Base-by-base conservation (phyloP, 2,113 vertebrate species). In the Carassius gibelio region DNA sequence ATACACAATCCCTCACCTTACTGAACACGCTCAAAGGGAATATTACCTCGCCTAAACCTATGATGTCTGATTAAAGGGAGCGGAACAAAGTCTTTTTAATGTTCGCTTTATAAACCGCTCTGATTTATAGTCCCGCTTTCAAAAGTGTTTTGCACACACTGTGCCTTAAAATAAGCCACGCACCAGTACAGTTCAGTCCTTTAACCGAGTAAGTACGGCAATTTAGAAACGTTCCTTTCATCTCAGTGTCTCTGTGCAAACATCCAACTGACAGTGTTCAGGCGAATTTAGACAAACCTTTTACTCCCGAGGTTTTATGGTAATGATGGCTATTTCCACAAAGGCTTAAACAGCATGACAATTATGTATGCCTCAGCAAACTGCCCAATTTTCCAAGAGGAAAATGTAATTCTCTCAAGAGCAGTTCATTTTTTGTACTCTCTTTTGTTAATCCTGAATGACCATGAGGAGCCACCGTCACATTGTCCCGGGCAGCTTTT, bases 401-500 rank as follows among this genome's bases (percentile, higher is more conserved):
- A 96, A 95, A 94, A 94, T 93, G 93, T 95, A 93, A 95, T 96
- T 96, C 96, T 95, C 94, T 95, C 92, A 90, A 93, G 90, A 92
- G 93, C 91, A 95, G 95, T 97, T 95, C 91, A 94, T 94, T 95
- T 95, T 95, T 42, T 30, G 95, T 91, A 89, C 48, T 90, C 88
- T 88, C 94, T 91, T 96, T 97, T 97, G 95, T 97, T 95, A 93
- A 90, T 93, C 92, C 94, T 96, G 95, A 97, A 94, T 94, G 94
- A 95, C 96, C 96, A 95, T 94, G 95, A 96, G 95, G 95, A 97
- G 92, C 93, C 91, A 93, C 92, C 83, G 88, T 88, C 93, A 94
- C 93, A 94, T 94, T 96, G 95, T 96, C 94, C 95, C 79, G 83
- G 86, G 92, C 92, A 95, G 96, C 96, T 97, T 97, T 97, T 96